Base-by-base conservation (phyloP, 2,888 invertebrate genomes). In the Dolomedes plantarius region DNA sequence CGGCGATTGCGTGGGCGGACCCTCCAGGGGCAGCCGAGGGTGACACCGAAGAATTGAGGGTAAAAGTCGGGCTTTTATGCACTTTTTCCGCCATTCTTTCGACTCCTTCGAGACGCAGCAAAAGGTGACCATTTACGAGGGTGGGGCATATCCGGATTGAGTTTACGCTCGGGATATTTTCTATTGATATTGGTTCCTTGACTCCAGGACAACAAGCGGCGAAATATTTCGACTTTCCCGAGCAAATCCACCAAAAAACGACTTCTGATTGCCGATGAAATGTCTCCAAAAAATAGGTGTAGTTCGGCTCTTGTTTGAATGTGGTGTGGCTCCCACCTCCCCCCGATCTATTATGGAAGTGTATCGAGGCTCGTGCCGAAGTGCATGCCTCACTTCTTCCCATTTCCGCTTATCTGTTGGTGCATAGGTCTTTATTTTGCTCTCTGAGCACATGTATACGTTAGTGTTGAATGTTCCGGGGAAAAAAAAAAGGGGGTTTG, bases 1-100 rank as follows among this genome's bases (percentile, higher is more conserved):
- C 23, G 67, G 46, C 76, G 36, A 83, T 76, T 76, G 82, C 82
- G 82, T 76, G 82, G 82, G 82, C 76, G 82, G 82, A 71, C 56
- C 46, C 46, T 31, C 13, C n/a, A 41, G n/a, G 82, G 72, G 46
- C 80, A 77, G 1, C 77, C 65, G 73, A 85, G 83, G 77, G 83
- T 85, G 83, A 85, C 83, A 85, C 65, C 64, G 69, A 71, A 83
- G 76, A 82, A 83, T 76, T 72, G 82, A 71, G 76, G 83, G 83
- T 85, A 85, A 85, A 85, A 85, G 77, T 85, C 72, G 36, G n/a
- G 32, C 73, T 85, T 85, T 85, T 77, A 73, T 85, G 73, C n/a
- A 27, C 64, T 74, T 50, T 72, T 80, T 67, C 91, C 90, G 89
- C 89, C 89, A 88, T 83, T 71, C 72, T 77, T 73, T 50, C 79